Conservation (phyloP, 1,140 invertebrate species). For the Cepaea nemoralis region DNA sequence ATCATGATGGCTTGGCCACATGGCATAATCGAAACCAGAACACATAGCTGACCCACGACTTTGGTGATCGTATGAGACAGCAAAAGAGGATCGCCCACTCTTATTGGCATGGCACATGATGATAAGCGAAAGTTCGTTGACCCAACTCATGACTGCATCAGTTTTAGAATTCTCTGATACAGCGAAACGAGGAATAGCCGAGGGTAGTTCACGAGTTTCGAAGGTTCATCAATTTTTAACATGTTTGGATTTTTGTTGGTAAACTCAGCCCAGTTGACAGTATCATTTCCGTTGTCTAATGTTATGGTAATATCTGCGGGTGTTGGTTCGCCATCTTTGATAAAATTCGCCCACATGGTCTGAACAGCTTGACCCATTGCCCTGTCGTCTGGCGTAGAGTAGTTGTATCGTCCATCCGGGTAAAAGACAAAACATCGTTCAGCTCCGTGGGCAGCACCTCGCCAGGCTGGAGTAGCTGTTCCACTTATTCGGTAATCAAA, state of each 20-base stretch:
- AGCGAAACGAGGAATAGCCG: background rate
- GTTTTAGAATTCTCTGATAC: slow-evolving; percentile 6
- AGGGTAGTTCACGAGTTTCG: background rate
- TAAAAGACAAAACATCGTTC: slow-evolving; percentile 18
- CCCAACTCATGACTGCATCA: background rate
- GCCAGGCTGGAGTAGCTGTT: background rate
- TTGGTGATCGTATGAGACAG: no score
- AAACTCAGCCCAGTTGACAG: background rate
- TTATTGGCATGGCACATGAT: no score
- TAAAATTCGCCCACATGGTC: slow-evolving; percentile 22
- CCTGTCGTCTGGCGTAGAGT: background rate
- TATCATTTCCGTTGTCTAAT: background rate
- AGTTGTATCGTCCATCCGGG: background rate
- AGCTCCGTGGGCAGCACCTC: background rate
- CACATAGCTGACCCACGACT: no score
- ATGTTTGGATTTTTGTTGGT: background rate
- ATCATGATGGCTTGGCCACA: no score
- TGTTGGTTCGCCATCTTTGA: background rate
- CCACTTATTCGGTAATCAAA: slow-evolving; percentile 13
- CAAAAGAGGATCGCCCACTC: no score
- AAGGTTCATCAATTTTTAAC: background rate
- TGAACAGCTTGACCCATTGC: background rate
- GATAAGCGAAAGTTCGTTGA: background rate
- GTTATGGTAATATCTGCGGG: background rate
- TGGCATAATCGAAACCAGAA: no score